Conservation (phyloP, 2,113 vertebrate genomes). For the human region DNA sequence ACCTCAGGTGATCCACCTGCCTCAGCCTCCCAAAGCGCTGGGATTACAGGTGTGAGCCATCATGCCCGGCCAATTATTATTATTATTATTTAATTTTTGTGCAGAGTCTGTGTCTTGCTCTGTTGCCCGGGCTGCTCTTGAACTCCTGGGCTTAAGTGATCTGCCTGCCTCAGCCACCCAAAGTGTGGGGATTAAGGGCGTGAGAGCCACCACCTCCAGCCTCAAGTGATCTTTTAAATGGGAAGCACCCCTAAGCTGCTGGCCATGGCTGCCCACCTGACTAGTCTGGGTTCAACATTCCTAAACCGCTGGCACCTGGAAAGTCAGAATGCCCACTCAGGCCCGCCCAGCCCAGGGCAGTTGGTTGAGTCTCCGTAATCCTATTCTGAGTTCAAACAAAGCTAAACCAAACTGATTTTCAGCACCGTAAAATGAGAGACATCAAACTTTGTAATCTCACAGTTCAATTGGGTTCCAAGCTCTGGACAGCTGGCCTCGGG, state of each 20-base stretch:
- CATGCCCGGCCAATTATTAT: too few relatives aligned
- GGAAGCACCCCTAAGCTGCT: not conserved
- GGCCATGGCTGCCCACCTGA: not conserved
- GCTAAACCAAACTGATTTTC: not conserved
- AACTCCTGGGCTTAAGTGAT: too few relatives aligned
- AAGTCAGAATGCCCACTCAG: not conserved
- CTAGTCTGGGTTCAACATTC: not conserved
- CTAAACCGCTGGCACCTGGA: not conserved
- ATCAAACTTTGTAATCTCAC: not conserved
- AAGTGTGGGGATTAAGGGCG: too few relatives aligned
- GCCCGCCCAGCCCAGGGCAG: not conserved
- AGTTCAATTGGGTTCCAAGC: not conserved
- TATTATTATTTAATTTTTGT: too few relatives aligned
- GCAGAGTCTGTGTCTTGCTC: too few relatives aligned
- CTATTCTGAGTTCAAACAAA: not conserved
- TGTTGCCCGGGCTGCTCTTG: too few relatives aligned
- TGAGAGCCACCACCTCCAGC: too few relatives aligned
- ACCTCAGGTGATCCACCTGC: too few relatives aligned
- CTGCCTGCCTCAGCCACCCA: too few relatives aligned
- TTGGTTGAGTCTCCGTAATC: not conserved
- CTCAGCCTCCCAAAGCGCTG: too few relatives aligned
- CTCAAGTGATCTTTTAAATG: too few relatives aligned
- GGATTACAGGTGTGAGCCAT: too few relatives aligned
- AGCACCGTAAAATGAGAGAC: not conserved
- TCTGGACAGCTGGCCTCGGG: not conserved